These are phyloP conservation scores for Nothocercus julius DNA, from an alignment of 2,113 vertebrate genomes.

Conservation along the genomic window DNA sequence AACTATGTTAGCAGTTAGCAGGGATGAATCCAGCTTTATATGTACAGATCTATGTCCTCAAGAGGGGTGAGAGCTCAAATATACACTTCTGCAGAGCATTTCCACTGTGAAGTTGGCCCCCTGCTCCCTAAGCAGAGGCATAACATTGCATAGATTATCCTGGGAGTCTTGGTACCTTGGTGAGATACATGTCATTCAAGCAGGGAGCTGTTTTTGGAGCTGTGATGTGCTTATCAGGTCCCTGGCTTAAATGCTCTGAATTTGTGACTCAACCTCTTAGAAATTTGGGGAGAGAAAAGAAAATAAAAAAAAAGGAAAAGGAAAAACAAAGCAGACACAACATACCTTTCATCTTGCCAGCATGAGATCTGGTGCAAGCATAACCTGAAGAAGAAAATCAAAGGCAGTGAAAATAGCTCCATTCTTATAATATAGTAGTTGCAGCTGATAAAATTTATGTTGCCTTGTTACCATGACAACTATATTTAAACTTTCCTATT, in stretches of 20 bases:
- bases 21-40: not conserved
- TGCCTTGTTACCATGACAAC: constrained; percentile 67
- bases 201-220: not conserved
- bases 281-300: fast-evolving
- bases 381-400: not conserved
- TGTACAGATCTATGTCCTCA: not conserved
- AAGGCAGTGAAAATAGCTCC: constrained; percentile 25
- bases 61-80: not conserved
- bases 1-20: fast-evolving
- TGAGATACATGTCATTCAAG: not conserved
- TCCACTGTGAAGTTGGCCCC: not conserved
- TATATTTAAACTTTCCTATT: constrained; percentile 44
- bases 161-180: not conserved
- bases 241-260: not conserved
- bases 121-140: not conserved
- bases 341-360: not conserved
- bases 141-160: not conserved
- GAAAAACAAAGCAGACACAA: not conserved
- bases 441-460: not conserved
- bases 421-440: constrained; percentile 26
- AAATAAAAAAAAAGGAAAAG: not conserved
- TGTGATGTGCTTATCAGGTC: not conserved
- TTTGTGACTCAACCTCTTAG: not conserved
- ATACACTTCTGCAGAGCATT: not conserved
- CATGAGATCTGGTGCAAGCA: not conserved